Evolutionary conservation across 2,888 invertebrate species (phyloP).

Genomic region (Melanchra persicariae): DNA sequence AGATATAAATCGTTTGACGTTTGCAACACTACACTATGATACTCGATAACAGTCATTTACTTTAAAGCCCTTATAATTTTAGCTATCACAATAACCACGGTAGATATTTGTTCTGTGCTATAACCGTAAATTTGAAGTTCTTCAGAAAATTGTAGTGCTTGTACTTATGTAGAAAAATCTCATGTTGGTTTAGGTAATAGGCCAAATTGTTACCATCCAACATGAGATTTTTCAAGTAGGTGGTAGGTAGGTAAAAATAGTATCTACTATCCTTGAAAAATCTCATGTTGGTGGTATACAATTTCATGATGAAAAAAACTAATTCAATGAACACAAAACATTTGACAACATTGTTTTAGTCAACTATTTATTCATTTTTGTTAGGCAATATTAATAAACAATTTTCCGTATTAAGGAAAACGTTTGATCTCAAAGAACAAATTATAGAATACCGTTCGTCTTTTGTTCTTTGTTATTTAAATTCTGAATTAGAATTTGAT

Average conservation of each 20-base stretch:
- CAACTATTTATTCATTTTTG: not conserved
- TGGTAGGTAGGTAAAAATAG: no score
- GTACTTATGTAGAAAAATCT: no score
- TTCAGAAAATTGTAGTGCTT: not conserved
- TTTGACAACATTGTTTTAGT: not conserved
- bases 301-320: no score
- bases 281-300: not conserved
- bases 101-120: not conserved
- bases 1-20: no score
- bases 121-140: not conserved
- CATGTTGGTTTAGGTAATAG: no score
- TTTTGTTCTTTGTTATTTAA: constrained; percentile 22
- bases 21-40: no score
- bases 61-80: not conserved
- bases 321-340: not conserved
- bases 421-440: constrained; percentile 18
- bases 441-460: constrained; percentile 2
- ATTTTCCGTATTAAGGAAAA: constrained; percentile 3
- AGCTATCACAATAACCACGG: not conserved
- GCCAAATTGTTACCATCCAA: no score
- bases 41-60: no score
- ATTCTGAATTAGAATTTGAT: not conserved
- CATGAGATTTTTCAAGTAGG: no score
- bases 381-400: not conserved
- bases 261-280: not conserved